Evolutionary conservation across 2,113 vertebrate genomes (phyloP), one percentile per base, ranked within the genome.

Genomic region (Theristicus caerulescens): DNA sequence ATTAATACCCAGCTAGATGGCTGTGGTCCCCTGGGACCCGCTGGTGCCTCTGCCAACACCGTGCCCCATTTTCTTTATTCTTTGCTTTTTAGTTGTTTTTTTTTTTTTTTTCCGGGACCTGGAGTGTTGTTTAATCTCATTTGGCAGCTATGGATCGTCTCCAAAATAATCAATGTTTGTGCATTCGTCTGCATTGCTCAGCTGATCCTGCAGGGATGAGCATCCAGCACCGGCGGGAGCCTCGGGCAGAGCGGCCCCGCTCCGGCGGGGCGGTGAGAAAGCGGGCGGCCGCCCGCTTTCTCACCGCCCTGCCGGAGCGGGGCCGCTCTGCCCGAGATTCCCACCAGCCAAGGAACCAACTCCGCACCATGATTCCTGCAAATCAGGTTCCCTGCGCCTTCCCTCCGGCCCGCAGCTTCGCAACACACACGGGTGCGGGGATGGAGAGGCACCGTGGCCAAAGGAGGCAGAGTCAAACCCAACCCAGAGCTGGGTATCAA

Each of bases 91-190:
- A 27, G n/a, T 42, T 70, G 17, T 17, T 16, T 46, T 46, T 46
- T 22, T 22, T 22, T 49, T 46, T 49, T 44, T 64, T 27, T n/a
- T 15, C 67, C 9, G 5, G 81, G 72, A 65, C 18, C 65, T 18
- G 86, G 36, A 34, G 76, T 62, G 90, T 31, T 74, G 92, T 65
- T 96, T 94, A 93, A 92, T 91, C 86, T 91, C 40, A 3, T 94
- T 87, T 91, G 91, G 91, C 87, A 94, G 93, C 78, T 93, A 87
- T 93, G 89, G 91, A 91, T 96, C 16, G 62, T 66, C 89, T 93
- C 89, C 83, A 66, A 54, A 76, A 71, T 24, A 79, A 96, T 95
- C 94, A 10, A 88, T 88, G 73, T 47, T 47, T 84, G 91, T n/a
- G 73, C 72, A 36, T 94, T 67, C 5, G 22, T 36, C 69, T 71